A percentile compares a stretch with the other conserved stretches of the same genome.
Evolutionary conservation across 2,888 invertebrate species (phyloP).

Genomic region (Cryptosula pallasiana): DNA sequence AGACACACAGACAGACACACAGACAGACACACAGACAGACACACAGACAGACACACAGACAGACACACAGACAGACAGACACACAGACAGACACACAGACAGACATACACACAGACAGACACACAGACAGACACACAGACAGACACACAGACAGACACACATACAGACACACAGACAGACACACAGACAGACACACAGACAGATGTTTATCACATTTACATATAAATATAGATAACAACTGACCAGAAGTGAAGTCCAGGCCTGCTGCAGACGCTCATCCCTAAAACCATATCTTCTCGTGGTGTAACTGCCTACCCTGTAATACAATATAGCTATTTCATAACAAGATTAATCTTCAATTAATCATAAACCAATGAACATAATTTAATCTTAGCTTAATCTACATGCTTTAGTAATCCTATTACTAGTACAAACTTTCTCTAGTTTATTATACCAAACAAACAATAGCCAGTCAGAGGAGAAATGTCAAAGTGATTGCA

Average conservation of each 20-base stretch:
- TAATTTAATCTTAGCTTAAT: background rate
- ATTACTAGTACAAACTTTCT: background rate
- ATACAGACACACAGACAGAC: background rate
- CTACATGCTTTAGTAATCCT: background rate
- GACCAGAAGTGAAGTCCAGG: constrained; percentile 61
- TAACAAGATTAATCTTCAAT: no score
- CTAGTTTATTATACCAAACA: background rate
- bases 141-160: no score
- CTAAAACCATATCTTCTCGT: constrained; percentile 66
- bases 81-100: background rate
- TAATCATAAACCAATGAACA: background rate
- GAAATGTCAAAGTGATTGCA: no score
- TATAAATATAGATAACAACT: constrained; percentile 13
- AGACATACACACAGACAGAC: background rate
- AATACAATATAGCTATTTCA: no score
- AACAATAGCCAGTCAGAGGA: no score
- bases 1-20: constrained; percentile 1
- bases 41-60: background rate
- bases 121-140: background rate
- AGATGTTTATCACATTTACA: background rate
- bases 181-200: background rate
- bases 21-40: background rate
- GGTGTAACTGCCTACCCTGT: constrained; percentile 61
- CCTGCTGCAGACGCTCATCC: constrained; percentile 59
- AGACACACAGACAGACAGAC: background rate